Base-by-base conservation (phyloP, 2,888 invertebrate species). In the Gymnosoma rotundatum region DNA sequence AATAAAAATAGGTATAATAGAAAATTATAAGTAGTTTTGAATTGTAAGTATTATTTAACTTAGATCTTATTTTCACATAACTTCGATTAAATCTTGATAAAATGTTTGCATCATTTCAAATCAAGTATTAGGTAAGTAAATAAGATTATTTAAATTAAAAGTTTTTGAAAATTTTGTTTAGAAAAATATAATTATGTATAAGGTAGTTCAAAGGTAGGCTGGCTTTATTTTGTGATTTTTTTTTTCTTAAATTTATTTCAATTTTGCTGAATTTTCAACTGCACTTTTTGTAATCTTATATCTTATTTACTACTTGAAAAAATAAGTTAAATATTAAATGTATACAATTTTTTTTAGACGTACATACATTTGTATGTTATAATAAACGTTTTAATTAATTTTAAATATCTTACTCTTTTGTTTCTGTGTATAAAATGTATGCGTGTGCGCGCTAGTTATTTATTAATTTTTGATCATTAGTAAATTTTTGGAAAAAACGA, bases 351-450 rank as follows among this genome's bases (percentile, higher is more conserved):
- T 32, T 50, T 56, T 56, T 56, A 16, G 20, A 52, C 16, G 56
- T 66, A 18, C 61, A 70, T 48, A 45, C 58, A 48, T 60, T 32
- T 60, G 16, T 56, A 61, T 25, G 20, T 73, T 52, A 21, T 25
- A 66, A 18, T 6, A 48, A 18, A 8, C 8, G 16, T 18, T 67
- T 67, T 48, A 10, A 18, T 54, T 74, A 61, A 74, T 50, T 63
- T 70, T 58, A 70, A 72, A 82, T 82, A 82, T 76, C 81, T 82
- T 82, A 75, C 81, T 63, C 75, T 54, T 72, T 20, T 67, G 50
- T 52, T 61, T 66, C n/a, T 50, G 48, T 60, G 25, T 67, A 60
- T 42, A 60, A 67, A 66, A 58, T 36, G 60, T 75, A 48, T 70
- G 50, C 54, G 69, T 76, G 70, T 75, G 75, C 50, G 70, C 64